These are phyloP conservation scores for Platysternon megacephalum DNA, from an alignment of 2,113 vertebrate genomes.

Conservation along the genomic window DNA sequence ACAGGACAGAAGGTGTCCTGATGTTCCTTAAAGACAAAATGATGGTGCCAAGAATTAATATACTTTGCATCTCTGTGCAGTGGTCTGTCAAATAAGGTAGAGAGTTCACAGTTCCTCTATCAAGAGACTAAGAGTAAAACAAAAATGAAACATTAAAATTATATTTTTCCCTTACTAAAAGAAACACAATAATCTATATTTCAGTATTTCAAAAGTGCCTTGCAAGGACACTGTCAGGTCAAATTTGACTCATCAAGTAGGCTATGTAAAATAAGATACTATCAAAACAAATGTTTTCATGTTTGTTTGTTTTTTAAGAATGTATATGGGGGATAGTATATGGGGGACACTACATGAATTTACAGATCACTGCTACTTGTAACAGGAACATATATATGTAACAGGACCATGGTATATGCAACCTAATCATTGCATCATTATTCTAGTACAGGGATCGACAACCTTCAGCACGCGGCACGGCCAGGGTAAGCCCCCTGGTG, in stretches of 20 bases:
- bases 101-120: constrained; percentile 39
- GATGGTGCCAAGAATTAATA: constrained; percentile 47
- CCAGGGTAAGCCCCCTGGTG: no score
- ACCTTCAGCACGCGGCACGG: no score
- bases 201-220: constrained; percentile 49
- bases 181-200: constrained; percentile 15
- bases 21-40: constrained; percentile 37
- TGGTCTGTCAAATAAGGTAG: constrained; percentile 42
- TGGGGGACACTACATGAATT: neutral
- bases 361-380: neutral
- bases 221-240: constrained; percentile 46
- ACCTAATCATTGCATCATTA: neutral
- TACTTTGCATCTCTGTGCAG: constrained; percentile 30
- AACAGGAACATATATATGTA: neutral
- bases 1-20: constrained; percentile 47
- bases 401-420: neutral
- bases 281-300: neutral
- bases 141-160: constrained; percentile 46
- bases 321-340: neutral
- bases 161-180: constrained; percentile 29
- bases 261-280: constrained; percentile 10
- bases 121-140: constrained; percentile 37
- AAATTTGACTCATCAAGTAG: constrained; percentile 40
- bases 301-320: neutral
- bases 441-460: neutral